Base-by-base conservation (phyloP, 92 coral and sea anemone species). In the Palythoa grandiflora region DNA sequence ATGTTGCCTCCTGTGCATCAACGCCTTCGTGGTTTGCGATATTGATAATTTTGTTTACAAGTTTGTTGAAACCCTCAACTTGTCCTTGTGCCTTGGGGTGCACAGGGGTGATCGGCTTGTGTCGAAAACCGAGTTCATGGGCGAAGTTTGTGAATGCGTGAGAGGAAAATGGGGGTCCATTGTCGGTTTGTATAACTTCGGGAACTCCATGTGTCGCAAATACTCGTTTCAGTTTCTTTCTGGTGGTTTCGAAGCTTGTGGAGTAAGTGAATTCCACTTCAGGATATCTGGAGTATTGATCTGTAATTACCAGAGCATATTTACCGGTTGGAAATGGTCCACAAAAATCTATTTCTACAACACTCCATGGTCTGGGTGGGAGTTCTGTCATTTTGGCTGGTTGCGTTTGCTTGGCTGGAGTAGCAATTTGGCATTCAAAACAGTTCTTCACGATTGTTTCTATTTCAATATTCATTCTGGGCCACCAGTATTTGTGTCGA, bases 321-420 rank as follows among this genome's bases (percentile, higher is more conserved):
- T 90, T 80, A 6, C 90, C 87, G 63, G 70, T 78, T 7, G 91
- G 94, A 61, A 88, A 84, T 63, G 91, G 91, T 88, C 91, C 94
- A 80, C 94, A 83, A 75, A 91, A 91, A 86, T 88, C 94, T 11
- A 88, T 79, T 59, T 83, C 89, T 51, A 91, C 55, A 38, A 84
- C 77, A 19, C 35, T 47, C 88, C 92, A 84, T 85, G 93, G 96
- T 90, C 89, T 60, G 71, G 74, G 89, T 83, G 95, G 95, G 10
- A 92, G 84, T 54, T 73, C 79, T 40, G 91, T 87, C 93, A 87
- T 89, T 70, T 90, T 93, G n/a, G 93, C 91, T 87, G 93, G 93
- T 85, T 93, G 73, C 6, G 86, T 89, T 68, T 90, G 87, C n/a
- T 51, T 77, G 68, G 91, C 84, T 3, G 28, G 68, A 1, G 93